phyloP scores from a whole-genome alignment of 2,888 invertebrate species.

The Hofmannophila pseudospretella region DNA sequence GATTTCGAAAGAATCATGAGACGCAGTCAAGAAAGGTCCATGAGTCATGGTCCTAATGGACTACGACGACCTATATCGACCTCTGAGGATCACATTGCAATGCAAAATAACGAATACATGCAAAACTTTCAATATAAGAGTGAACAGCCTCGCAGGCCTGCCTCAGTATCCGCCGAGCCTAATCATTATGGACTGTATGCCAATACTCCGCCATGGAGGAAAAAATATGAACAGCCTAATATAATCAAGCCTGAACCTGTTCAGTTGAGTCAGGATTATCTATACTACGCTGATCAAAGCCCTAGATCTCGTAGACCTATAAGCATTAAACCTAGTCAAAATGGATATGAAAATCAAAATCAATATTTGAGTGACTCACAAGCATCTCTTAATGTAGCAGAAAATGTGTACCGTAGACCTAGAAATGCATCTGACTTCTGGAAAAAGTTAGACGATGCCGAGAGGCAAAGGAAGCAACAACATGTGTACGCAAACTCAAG shows the following conservation, averaged over 20 bases:
- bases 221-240: constrained; percentile 41
- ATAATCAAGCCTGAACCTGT: constrained; percentile 60
- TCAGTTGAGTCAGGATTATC: constrained; percentile 69
- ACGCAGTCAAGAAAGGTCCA: constrained; percentile 64
- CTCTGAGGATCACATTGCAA: constrained; percentile 73
- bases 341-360: constrained; percentile 58
- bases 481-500: constrained; percentile 47
- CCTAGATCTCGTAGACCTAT: constrained; percentile 86
- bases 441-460: constrained; percentile 79
- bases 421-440: constrained; percentile 80
- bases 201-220: constrained; percentile 64
- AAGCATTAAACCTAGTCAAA: constrained; percentile 77
- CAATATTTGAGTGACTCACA: constrained; percentile 74
- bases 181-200: constrained; percentile 62
- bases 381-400: constrained; percentile 47
- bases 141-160: constrained; percentile 66
- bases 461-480: constrained; percentile 57
- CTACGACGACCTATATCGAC: constrained; percentile 68
- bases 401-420: constrained; percentile 51
- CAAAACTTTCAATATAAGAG: constrained; percentile 45
- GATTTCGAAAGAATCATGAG: constrained; percentile 71
- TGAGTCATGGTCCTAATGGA: constrained; percentile 64
- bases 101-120: constrained; percentile 66
- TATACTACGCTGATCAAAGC: constrained; percentile 84
- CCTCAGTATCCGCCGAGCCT: constrained; percentile 72